Evolutionary conservation across 2,113 vertebrate genomes (phyloP).

Genomic region (Dendropsophus ebraccatus): DNA sequence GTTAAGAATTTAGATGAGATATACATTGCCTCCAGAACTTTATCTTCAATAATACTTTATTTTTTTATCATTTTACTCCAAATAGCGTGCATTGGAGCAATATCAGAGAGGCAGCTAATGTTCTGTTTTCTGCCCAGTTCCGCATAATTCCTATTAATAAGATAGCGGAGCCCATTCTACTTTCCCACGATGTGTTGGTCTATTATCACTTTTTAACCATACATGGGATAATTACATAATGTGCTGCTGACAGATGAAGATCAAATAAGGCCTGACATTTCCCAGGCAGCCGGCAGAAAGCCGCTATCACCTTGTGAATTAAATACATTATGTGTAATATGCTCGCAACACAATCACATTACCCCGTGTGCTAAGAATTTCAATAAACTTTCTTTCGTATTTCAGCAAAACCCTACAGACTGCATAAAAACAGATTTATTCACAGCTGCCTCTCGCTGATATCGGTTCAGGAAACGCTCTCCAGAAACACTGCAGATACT

Average conservation of each 20-base stretch:
- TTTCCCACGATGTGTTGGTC: neutral
- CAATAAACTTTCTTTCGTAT: conserved; percentile 38
- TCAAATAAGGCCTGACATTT: conserved; percentile 37
- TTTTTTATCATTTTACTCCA: neutral
- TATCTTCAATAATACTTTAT: neutral
- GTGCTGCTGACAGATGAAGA: conserved; percentile 14
- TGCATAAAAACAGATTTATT: conserved; percentile 37
- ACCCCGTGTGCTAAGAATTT: conserved; percentile 16
- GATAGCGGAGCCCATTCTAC: neutral
- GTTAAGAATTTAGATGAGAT: too few species aligned
- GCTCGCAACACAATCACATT: conserved; percentile 25
- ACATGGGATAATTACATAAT: conserved; percentile 34
- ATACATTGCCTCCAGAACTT: too few species aligned
- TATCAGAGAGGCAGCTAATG: neutral
- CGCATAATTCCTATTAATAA: neutral
- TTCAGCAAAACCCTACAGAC: conserved; percentile 36
- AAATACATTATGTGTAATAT: conserved; percentile 43
- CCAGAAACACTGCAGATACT: conserved; percentile 20
- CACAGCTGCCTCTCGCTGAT: conserved; percentile 12
- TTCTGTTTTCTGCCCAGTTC: neutral
- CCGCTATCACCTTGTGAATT: conserved; percentile 31
- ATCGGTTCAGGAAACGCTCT: neutral
- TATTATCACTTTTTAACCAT: conserved; percentile 31
- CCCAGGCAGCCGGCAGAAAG: conserved; percentile 11
- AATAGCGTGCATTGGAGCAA: neutral